phyloP scores from a whole-genome alignment of 2,888 invertebrate genomes.

The Vanessa cardui region DNA sequence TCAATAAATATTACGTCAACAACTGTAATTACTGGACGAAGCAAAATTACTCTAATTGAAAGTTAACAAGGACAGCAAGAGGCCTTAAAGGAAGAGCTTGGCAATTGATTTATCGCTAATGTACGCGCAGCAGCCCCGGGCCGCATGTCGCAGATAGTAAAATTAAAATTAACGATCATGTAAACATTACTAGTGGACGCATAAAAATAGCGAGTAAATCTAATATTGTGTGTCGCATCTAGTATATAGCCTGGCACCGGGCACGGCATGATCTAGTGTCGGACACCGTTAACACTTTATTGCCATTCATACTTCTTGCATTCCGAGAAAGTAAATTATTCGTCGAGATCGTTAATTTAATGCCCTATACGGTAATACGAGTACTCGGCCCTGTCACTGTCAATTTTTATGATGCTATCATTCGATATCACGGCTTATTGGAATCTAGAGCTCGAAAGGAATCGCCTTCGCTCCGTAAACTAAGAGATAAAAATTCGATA shows the following conservation, averaged over 20 bases:
- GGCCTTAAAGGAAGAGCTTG: conserved; percentile 30
- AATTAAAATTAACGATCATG: conserved; percentile 78
- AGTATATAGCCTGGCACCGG: conserved; percentile 46
- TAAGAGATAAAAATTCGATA: conserved; percentile 33
- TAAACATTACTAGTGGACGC: conserved; percentile 73
- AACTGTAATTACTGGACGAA: conserved; percentile 40
- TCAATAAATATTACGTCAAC: conserved; percentile 38
- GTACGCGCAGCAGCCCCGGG: conserved; percentile 57
- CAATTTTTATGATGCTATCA: conserved; percentile 75
- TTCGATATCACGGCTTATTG: conserved; percentile 58
- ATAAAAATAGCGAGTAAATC: conserved; percentile 75
- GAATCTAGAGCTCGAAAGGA: conserved; percentile 44
- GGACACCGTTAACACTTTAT: conserved; percentile 72
- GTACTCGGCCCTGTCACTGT: conserved; percentile 70
- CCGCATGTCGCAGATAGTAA: conserved; percentile 59
- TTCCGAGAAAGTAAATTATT: conserved; percentile 78
- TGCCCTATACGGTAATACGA: conserved; percentile 73
- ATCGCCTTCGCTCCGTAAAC: conserved; percentile 41
- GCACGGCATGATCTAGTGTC: conserved; percentile 52
- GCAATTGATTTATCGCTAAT: conserved; percentile 65
- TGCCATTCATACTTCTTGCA: conserved; percentile 71
- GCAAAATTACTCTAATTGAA: conserved; percentile 41
- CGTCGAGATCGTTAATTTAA: conserved; percentile 75
- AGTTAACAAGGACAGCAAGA: conserved; percentile 39
- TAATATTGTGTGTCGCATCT: conserved; percentile 51